Percentiles rank a stretch among this genome's conserved stretches.
Evolutionary conservation across 2,113 vertebrate species (phyloP).

Genomic region (Alligator sinensis): DNA sequence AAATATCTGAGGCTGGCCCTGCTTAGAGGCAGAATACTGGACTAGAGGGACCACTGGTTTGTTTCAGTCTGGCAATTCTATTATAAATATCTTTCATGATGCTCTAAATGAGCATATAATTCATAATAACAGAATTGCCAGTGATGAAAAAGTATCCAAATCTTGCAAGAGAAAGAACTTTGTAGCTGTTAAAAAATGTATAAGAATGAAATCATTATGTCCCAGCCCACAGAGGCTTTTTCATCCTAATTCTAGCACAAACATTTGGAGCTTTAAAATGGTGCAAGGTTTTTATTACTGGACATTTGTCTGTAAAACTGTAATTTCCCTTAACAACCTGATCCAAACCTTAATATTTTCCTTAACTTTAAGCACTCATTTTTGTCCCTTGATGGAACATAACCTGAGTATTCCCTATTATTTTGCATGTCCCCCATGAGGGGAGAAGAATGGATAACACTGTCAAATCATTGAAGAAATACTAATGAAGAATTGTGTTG

Average conservation of each 20-base stretch:
- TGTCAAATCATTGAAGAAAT: not conserved
- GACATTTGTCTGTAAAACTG: rapidly evolving
- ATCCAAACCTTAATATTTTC: rapidly evolving
- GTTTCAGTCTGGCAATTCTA: not conserved
- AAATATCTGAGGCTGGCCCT: rapidly evolving
- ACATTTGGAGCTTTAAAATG: not conserved
- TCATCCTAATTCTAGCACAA: not conserved
- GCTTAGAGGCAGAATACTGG: not conserved
- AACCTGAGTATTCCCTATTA: rapidly evolving
- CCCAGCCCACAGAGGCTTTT: not conserved
- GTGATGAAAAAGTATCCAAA: not conserved
- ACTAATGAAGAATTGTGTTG: no score
- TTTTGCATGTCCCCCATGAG: not conserved
- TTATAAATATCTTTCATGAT: not conserved
- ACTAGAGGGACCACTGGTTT: not conserved
- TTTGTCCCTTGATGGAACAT: not conserved
- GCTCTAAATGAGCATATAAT: not conserved
- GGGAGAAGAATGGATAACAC: rapidly evolving
- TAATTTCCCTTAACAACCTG: not conserved
- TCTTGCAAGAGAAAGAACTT: not conserved
- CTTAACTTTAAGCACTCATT: not conserved
- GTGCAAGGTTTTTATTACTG: not conserved
- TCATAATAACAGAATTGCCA: no score
- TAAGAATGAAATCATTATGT: no score
- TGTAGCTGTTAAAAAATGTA: not conserved